Base-by-base conservation (phyloP, 2,113 vertebrate genomes). In the Sterrhoptilus dennistouni region DNA sequence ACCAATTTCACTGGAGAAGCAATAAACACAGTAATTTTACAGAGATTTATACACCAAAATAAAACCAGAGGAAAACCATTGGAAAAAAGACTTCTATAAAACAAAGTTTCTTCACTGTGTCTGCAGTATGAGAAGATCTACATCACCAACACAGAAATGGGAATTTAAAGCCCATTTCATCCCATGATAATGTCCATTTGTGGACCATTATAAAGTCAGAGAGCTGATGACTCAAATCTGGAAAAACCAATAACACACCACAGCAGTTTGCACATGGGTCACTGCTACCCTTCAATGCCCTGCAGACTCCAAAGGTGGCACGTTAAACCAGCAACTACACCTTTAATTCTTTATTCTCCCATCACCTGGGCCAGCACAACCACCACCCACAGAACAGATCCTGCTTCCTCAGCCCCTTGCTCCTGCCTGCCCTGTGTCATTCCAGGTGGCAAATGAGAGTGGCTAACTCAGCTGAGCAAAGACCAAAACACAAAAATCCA, bases 221-320 rank as follows among this genome's bases (percentile, higher is more conserved):
- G 54, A 80, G 42, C 12, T 31, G 63, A 28, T 0, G 2, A 38
- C 65, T 70, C 50, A 29, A 81, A n/a, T 5, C 21, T 2, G 47
- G 38, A 29, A 59, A 59, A 66, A 12, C 6, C 6, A 59, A 2
- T 11, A 49, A 17, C 1, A 21, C 14, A 50, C 28, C 21, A 33
- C 1, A 0, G 52, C 31, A 50, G 11, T 8, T 53, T 24, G 52
- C 45, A 60, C 11, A 1, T 2, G 19, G 27, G 36, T 31, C 28
- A 2, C 42, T 35, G 6, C 21, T 4, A 19, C 9, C 42, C 45
- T 40, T 31, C 47, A 1, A n/a, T 17, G n/a, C 15, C 36, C 47
- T 59, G 47, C 40, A 79, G 25, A 16, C 31, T 44, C 49, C 25
- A 50, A 72, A 44, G 23, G 57, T 18, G 2, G 5, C n/a, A 63